Base-by-base conservation (phyloP, 2,113 vertebrate species). In the Tautogolabrus adspersus region DNA sequence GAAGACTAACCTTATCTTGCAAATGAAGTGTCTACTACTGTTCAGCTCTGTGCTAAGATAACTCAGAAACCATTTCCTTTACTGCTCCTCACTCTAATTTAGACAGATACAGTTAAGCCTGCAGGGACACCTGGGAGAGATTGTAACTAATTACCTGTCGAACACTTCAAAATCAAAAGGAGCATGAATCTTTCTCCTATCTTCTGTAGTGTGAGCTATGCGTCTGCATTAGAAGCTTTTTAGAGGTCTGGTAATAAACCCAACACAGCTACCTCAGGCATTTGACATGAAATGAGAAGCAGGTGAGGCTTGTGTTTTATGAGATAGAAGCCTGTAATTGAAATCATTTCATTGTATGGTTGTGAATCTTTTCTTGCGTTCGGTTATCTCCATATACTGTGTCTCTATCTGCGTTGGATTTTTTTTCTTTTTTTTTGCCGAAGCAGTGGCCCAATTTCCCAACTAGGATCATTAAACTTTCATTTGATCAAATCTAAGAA, bases 401-500 rank as follows among this genome's bases (percentile, higher is more conserved):
- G 1, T 64, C 64, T 18, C 8, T 40, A 30, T 79, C 51, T 40
- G 22, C 30, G 26, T 72, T 37, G 30, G 6, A 46, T 34, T 34
- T 34, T 34, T 6, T 1, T 40, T 63, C 6, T 40, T 44, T 6
- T 34, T 3, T 59, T 10, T 30, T 0, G n/a, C 57, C 54, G 54
- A 40, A 30, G 55, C 61, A 4, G 21, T 75, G 58, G 47, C 79
- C 80, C 61, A 85, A 64, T 80, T 88, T 84, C 59, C 72, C 67
- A 84, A 70, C 30, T 64, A 73, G 71, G 78, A 74, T 78, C 76
- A 87, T 90, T 79, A 87, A 90, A 77, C 54, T 90, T 91, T 87
- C 0, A 90, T 88, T 86, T 67, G 15, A 66, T 84, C 78, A 88
- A 87, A 91, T 91, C 78, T 83, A 88, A 88, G 72, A 90, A 86